Base-by-base conservation (phyloP, 2,797 vertebrate genomes). In the Neolamprologus multifasciatus region DNA sequence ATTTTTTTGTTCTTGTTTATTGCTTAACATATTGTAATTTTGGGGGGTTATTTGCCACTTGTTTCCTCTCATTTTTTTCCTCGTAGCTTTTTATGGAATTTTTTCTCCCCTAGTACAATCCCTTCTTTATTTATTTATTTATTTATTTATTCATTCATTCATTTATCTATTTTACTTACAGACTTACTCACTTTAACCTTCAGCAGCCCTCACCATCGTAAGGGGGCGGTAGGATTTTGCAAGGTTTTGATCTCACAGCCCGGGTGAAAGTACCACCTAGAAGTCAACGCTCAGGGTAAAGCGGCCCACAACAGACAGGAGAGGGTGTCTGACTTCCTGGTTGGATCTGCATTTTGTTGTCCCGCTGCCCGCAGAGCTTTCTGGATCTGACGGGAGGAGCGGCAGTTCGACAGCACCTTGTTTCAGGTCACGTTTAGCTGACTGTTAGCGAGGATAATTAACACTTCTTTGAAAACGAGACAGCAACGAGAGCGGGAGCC, bases 301-400 rank as follows among this genome's bases (percentile, higher is more conserved):
- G 2, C 1, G 1, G 3, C 45, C 14, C 52, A 3, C 0, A 0
- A 2, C 2, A 12, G 0, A 1, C 5, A 9, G 9, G 4, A 5
- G 10, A 7, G n/a, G 12, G 21, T 26, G 9, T 23, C 8, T 16
- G 79, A 95, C 95, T 96, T 96, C 95, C 95, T 94, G 92, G 91
- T 95, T 90, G 77, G 82, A 74, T 86, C 76, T 78, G 52, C 81
- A 85, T 48, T 82, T 67, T 79, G 81, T 86, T 89, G 38, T 80
- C 77, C 90, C 19, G 21, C 55, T 69, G 33, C 38, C 86, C 31
- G 79, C 67, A 77, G 29, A 84, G 79, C 79, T 87, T 21, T 79
- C 29, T 51, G 86, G 84, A 83, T 79, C 74, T n/a, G 31, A 54
- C 36, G 45, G 36, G 6, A 78, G 38, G 51, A 83, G 5, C 26